Evolutionary conservation across 1,140 invertebrate genomes (phyloP).

Genomic region (Laupala kohalensis): DNA sequence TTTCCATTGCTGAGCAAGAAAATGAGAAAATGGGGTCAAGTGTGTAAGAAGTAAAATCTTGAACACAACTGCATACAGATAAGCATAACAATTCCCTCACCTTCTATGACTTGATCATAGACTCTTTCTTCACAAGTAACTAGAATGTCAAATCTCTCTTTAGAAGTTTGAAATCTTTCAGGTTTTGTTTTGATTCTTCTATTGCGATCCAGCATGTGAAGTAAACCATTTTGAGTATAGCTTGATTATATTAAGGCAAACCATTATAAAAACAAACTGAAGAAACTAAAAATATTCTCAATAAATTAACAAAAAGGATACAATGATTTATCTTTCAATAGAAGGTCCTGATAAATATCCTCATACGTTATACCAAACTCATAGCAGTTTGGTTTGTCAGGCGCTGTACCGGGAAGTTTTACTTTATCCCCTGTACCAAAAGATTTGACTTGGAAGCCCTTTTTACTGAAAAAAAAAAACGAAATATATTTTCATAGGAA

Average conservation of each 20-base stretch:
- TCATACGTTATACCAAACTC: constrained; percentile 95
- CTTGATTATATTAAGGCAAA: constrained; percentile 30
- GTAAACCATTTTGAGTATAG: constrained; percentile 96
- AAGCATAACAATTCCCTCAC: neutral
- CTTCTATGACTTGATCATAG: constrained; percentile 77
- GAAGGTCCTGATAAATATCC: constrained; percentile 91
- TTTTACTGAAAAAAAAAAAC: constrained; percentile 55
- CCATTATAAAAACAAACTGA: neutral
- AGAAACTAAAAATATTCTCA: neutral
- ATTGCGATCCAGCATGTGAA: constrained; percentile 98
- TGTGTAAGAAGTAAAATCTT: neutral
- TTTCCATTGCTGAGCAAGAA: constrained; percentile 28
- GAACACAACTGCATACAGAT: neutral
- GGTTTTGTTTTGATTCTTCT: constrained; percentile 86
- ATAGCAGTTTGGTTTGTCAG: constrained; percentile 94
- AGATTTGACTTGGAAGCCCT: constrained; percentile 90
- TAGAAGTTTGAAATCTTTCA: constrained; percentile 83
- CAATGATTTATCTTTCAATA: constrained; percentile 76
- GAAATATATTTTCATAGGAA: neutral
- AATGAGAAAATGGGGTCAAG: neutral
- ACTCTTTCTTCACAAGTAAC: constrained; percentile 97
- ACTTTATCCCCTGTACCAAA: constrained; percentile 97
- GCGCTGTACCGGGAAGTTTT: constrained; percentile 88
- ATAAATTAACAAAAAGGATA: constrained; percentile 40
- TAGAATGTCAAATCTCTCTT: constrained; percentile 91